phyloP scores from a whole-genome alignment of 2,113 vertebrate species.

The Trogon melanurus region DNA sequence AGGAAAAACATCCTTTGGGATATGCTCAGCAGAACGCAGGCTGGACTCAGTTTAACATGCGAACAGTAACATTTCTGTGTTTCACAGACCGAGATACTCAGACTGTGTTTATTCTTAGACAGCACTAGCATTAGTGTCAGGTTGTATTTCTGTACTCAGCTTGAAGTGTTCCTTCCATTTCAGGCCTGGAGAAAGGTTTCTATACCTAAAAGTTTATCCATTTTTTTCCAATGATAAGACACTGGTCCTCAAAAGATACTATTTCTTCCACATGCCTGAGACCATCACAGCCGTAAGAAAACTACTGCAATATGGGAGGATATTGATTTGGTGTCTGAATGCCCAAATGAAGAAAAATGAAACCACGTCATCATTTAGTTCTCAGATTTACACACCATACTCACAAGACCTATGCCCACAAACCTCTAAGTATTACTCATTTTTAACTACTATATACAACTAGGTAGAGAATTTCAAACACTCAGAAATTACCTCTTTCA shows the following conservation, averaged over 20 bases:
- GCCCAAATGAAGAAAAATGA: conserved; percentile 31
- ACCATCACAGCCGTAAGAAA: background rate
- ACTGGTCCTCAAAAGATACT: background rate
- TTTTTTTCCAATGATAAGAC: background rate
- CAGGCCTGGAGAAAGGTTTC: background rate
- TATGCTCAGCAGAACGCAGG: background rate
- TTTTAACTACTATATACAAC: background rate
- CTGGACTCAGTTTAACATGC: background rate
- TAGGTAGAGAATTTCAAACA: background rate
- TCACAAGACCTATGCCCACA: background rate
- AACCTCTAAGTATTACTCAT: background rate
- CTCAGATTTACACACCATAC: background rate
- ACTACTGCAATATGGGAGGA: background rate
- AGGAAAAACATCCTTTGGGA: background rate
- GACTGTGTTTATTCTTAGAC: background rate
- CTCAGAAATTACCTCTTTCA: background rate
- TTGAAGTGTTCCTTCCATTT: background rate
- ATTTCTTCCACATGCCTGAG: background rate
- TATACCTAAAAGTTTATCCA: background rate
- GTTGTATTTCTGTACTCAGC: background rate
- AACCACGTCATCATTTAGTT: background rate
- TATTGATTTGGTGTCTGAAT: background rate
- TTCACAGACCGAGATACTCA: background rate
- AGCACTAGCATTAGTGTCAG: background rate
- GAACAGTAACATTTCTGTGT: background rate